These are phyloP conservation scores for Rapana venosa DNA, from an alignment of 2,888 invertebrate genomes.

Conservation along the genomic window DNA sequence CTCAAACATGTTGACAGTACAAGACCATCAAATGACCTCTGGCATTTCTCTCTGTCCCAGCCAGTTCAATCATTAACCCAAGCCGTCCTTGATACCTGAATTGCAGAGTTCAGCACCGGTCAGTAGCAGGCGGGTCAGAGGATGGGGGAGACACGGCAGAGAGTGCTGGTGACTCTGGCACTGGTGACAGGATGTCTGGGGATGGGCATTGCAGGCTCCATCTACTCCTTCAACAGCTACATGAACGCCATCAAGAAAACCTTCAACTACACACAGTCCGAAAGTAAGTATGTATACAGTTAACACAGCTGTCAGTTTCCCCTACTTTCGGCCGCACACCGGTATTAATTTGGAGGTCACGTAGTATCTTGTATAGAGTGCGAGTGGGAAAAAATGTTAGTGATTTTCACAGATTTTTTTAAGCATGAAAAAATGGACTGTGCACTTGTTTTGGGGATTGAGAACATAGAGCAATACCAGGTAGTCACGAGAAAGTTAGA, in stretches of 20 bases:
- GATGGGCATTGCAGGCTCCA: constrained; percentile 62
- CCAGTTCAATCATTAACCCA: background rate
- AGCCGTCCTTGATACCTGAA: background rate
- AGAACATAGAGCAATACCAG: too few species aligned
- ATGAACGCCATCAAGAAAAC: constrained; percentile 63
- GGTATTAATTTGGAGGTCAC: too few species aligned
- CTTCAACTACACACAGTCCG: constrained; percentile 61
- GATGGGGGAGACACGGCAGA: background rate
- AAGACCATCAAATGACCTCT: too few species aligned
- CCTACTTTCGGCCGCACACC: too few species aligned
- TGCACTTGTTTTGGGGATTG: too few species aligned
- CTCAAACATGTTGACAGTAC: too few species aligned
- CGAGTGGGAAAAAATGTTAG: too few species aligned
- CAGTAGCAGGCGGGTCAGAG: background rate
- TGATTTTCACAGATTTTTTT: too few species aligned
- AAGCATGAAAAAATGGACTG: too few species aligned
- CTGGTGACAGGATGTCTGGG: constrained; percentile 59
- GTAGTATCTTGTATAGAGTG: too few species aligned
- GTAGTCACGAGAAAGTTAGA: too few species aligned
- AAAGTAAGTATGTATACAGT: constrained; percentile 53
- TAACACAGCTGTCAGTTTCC: too few species aligned
- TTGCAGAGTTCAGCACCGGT: background rate
- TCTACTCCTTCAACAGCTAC: constrained; percentile 63
- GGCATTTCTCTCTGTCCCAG: background rate
- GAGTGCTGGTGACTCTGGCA: constrained; percentile 46